Conservation (phyloP, 2,797 vertebrate genomes). For the Anabas testudineus region DNA sequence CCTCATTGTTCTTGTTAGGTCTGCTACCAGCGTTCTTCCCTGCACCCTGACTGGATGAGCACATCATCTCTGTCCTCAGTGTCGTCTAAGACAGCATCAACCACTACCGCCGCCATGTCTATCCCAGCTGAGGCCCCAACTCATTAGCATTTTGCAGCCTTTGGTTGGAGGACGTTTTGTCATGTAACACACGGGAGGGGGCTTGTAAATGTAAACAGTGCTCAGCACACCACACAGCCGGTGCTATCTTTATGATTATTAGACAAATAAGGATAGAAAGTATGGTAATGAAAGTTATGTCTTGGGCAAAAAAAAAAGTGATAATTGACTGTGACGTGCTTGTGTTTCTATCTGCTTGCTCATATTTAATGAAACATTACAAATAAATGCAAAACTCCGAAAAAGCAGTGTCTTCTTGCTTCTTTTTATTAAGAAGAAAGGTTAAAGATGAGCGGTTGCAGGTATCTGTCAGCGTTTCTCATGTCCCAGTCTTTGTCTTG, state of each 20-base stretch:
- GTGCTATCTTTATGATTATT: constrained; percentile 87
- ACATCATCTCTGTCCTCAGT: constrained; percentile 55
- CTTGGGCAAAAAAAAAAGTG: constrained; percentile 78
- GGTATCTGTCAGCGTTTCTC: constrained; percentile 65
- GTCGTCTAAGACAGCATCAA: constrained; percentile 47
- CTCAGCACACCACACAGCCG: constrained; percentile 80
- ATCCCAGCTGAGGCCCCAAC: constrained; percentile 70
- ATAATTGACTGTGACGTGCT: constrained; percentile 92
- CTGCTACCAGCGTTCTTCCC: constrained; percentile 45
- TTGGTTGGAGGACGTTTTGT: constrained; percentile 79
- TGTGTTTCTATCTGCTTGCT: constrained; percentile 96
- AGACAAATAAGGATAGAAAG: constrained; percentile 74
- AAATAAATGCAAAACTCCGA: constrained; percentile 94
- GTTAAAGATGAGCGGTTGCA: constrained; percentile 71
- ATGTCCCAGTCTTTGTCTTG: constrained; percentile 65
- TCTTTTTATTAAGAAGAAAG: constrained; percentile 74
- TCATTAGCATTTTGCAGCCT: constrained; percentile 92
- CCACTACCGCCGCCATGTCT: constrained; percentile 43
- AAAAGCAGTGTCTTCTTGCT: constrained; percentile 84
- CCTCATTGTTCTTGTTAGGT: constrained; percentile 62
- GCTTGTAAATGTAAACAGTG: constrained; percentile 81
- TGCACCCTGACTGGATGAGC: constrained; percentile 53
- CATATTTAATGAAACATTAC: constrained; percentile 89
- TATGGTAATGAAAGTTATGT: constrained; percentile 84
- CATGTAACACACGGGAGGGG: constrained; percentile 72